These are phyloP conservation scores for Oryctes rhinoceros DNA, from an alignment of 1,140 invertebrate genomes.

Conservation along the genomic window DNA sequence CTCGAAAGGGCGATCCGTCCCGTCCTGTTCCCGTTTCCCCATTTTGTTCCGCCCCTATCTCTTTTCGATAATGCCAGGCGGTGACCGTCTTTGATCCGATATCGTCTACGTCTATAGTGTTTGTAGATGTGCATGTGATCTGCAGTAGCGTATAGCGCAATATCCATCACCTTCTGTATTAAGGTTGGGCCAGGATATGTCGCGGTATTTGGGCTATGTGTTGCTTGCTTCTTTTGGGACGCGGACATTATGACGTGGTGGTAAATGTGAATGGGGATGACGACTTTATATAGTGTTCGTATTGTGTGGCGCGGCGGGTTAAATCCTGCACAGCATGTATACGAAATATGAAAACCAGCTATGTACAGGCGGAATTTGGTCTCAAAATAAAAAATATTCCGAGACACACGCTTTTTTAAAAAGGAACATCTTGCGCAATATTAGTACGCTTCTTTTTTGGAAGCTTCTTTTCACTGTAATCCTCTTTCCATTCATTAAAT, in stretches of 20 bases:
- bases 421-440: no score
- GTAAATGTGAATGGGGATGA: neutral
- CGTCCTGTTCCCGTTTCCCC: neutral
- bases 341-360: no score
- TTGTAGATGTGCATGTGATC: neutral
- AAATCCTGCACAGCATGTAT: no score
- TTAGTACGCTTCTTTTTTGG: no score
- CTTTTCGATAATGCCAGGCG: neutral
- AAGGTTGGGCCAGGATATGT: neutral
- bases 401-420: no score
- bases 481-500: no score
- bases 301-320: no score
- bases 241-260: neutral
- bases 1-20: neutral
- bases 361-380: no score
- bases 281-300: neutral
- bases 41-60: neutral
- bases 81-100: conserved; percentile 13
- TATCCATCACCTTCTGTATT: conserved; percentile 8
- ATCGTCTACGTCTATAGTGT: neutral
- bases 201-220: neutral
- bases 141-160: neutral
- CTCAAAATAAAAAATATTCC: no score
- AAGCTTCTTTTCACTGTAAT: no score
- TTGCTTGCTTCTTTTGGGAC: neutral